Evolutionary conservation across 2,113 vertebrate genomes (phyloP).

Genomic region (Microcebus tavaratra): DNA sequence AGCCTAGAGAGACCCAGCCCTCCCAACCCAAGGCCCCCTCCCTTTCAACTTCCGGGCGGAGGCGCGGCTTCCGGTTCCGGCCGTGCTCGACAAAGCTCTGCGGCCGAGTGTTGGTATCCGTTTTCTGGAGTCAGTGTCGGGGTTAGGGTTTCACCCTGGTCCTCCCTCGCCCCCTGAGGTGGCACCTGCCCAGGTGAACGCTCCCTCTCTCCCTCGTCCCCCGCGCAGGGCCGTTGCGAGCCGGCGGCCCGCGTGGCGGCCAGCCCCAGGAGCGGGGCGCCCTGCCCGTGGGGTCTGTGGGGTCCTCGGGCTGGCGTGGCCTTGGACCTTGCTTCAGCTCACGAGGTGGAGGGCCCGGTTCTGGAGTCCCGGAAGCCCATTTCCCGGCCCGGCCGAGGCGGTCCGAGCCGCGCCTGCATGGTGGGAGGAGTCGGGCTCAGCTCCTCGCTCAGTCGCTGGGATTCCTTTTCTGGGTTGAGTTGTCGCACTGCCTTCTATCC

Average conservation of each 20-base stretch:
- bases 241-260: background rate
- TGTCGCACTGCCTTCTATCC: no score
- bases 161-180: fast-evolving
- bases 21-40: fast-evolving
- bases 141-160: fast-evolving
- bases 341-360: background rate
- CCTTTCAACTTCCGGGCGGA: background rate
- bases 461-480: background rate
- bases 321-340: no score
- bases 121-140: background rate
- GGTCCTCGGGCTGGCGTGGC: background rate
- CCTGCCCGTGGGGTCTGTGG: background rate
- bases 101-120: fast-evolving
- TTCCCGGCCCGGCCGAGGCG: background rate
- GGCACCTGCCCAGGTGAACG: background rate
- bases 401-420: background rate
- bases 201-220: no score
- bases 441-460: background rate
- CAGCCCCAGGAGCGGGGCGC: background rate
- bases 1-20: background rate
- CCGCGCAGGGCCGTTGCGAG: background rate
- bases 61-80: conserved; percentile 64
- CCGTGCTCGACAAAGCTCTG: background rate
- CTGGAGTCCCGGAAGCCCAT: background rate
- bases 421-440: background rate